phyloP scores from a whole-genome alignment of 2,888 invertebrate species.

The Drosophila affinis region DNA sequence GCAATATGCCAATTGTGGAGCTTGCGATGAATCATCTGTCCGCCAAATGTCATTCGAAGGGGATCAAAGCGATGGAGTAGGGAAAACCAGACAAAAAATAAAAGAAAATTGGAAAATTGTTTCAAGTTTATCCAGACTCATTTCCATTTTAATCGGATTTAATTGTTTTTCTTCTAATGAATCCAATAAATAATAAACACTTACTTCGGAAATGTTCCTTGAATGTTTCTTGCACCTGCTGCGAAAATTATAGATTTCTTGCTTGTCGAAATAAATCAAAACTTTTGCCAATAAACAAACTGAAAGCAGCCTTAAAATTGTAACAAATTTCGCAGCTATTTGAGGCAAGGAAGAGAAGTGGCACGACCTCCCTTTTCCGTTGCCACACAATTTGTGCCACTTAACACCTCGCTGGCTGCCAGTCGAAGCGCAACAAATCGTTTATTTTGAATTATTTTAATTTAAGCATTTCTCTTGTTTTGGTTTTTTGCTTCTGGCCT shows the following conservation, averaged over 20 bases:
- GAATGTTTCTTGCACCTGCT: not conserved
- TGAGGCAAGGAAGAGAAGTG: not conserved
- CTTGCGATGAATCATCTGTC: not conserved
- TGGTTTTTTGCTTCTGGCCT: constrained; percentile 2
- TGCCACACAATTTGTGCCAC: constrained; percentile 70
- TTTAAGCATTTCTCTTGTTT: constrained; percentile 37
- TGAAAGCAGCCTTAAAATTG: constrained; percentile 27
- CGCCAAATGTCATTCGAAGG: not conserved
- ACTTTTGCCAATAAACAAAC: constrained; percentile 30
- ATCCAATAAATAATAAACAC: not conserved
- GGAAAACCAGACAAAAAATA: no score
- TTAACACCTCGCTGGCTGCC: constrained; percentile 74
- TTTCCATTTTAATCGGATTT: not conserved
- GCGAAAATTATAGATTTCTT: not conserved
- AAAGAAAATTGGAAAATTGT: not conserved
- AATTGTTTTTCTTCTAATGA: not conserved
- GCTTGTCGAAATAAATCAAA: constrained; percentile 5
- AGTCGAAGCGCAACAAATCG: constrained; percentile 68
- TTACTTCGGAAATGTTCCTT: not conserved
- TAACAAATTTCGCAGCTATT: constrained; percentile 15
- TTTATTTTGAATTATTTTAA: constrained; percentile 75
- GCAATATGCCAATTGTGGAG: not conserved
- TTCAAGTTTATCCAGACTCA: no score
- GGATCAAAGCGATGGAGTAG: not conserved
- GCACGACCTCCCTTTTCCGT: not conserved